Conservation (phyloP, 2,797 vertebrate genomes). For the Paramormyrops hopkinsi region DNA sequence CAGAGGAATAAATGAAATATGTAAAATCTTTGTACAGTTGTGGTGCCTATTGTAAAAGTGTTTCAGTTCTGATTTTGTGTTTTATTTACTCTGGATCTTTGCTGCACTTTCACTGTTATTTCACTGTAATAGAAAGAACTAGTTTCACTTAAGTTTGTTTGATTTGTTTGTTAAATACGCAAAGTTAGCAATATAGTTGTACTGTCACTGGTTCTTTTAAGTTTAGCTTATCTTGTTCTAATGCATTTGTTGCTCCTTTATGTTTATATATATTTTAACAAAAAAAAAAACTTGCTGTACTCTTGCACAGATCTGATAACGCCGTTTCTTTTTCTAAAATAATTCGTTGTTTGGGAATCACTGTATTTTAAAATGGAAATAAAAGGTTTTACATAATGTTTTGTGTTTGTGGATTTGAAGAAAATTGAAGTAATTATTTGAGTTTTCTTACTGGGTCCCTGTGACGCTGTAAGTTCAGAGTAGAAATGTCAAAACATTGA, state of each 20-base stretch:
- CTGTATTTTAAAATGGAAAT: constrained; percentile 61
- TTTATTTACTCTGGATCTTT: constrained; percentile 48
- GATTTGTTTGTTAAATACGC: background rate
- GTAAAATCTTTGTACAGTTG: constrained; percentile 50
- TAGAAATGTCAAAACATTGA: background rate
- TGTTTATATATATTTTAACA: constrained; percentile 41
- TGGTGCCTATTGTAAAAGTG: constrained; percentile 57
- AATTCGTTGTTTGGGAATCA: constrained; percentile 36
- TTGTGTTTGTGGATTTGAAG: background rate
- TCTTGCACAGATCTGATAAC: constrained; percentile 58
- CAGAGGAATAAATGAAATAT: constrained; percentile 23
- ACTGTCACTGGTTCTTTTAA: constrained; percentile 40
- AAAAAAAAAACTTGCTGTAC: constrained; percentile 47
- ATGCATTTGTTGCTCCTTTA: constrained; percentile 23
- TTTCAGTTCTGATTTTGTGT: constrained; percentile 39
- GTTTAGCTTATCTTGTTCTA: background rate
- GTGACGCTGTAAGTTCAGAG: background rate
- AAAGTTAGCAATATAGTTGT: constrained; percentile 22
- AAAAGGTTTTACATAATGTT: constrained; percentile 51
- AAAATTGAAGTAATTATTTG: background rate
- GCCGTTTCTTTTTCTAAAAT: constrained; percentile 52
- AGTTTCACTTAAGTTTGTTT: constrained; percentile 7
- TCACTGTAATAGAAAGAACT: constrained; percentile 16
- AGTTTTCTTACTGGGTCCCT: background rate
- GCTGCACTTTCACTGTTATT: constrained; percentile 52